Evolutionary conservation across 1,140 invertebrate genomes (phyloP).

Genomic region (Platorchestia sp.): DNA sequence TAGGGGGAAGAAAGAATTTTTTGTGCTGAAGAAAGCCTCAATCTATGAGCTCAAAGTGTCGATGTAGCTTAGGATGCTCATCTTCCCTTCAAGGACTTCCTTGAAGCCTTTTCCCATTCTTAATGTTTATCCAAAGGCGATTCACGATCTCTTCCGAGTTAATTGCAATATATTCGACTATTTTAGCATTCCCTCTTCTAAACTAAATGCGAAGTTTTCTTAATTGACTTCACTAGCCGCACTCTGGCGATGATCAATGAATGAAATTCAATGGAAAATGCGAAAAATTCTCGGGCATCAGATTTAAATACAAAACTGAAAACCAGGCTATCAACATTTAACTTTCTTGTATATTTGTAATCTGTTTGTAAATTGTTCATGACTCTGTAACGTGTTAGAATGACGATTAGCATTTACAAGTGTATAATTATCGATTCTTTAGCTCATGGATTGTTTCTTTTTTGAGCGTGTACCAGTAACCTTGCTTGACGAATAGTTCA

Average conservation of each 20-base stretch:
- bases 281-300: neutral
- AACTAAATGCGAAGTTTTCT: neutral
- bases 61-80: neutral
- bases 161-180: neutral
- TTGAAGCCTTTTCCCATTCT: neutral
- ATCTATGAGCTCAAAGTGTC: neutral
- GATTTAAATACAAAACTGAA: neutral
- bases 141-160: neutral
- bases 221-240: neutral
- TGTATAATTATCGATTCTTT: slow-evolving; percentile 1
- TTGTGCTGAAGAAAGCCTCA: neutral
- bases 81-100: neutral
- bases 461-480: neutral
- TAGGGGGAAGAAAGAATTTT: neutral
- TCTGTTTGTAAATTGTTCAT: neutral
- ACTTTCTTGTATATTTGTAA: neutral
- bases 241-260: neutral
- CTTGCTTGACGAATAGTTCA: neutral
- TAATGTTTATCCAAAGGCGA: neutral
- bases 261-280: too few relatives aligned
- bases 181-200: neutral
- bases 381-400: neutral
- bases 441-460: neutral
- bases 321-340: neutral
- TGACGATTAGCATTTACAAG: neutral